These are phyloP conservation scores for Chymomyza procnemis DNA, from an alignment of 2,888 invertebrate genomes.

Conservation along the genomic window DNA sequence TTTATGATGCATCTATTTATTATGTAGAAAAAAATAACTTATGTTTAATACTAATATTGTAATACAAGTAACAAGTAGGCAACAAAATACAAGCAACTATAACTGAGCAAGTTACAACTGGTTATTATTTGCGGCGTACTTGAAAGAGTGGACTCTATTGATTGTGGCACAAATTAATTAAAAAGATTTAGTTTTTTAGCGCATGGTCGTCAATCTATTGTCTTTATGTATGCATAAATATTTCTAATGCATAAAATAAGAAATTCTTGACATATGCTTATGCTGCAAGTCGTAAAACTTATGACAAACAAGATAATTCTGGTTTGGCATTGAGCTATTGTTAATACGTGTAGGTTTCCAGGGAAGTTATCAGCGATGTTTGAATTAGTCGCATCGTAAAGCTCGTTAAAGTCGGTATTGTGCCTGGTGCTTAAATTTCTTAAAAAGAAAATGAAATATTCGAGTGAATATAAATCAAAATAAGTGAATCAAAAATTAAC, in stretches of 20 bases:
- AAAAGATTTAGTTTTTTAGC: slow-evolving; percentile 49
- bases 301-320: neutral
- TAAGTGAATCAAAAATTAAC: too few species aligned
- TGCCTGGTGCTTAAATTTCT: neutral
- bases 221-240: neutral
- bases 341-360: slow-evolving; percentile 44
- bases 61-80: too few species aligned
- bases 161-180: slow-evolving; percentile 39
- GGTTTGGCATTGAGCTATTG: neutral
- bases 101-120: neutral
- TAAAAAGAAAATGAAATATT: too few species aligned
- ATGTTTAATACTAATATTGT: too few species aligned
- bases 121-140: neutral
- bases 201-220: slow-evolving; percentile 38
- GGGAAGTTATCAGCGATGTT: slow-evolving; percentile 39
- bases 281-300: neutral
- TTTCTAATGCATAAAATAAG: neutral
- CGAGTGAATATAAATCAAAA: too few species aligned
- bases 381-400: slow-evolving; percentile 45
- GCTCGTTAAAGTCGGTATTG: slow-evolving; percentile 28
- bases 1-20: too few species aligned
- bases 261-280: neutral
- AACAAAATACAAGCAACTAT: neutral
- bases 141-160: neutral
- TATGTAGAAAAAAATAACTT: too few species aligned